These are phyloP conservation scores for Crematogaster levior DNA, from an alignment of 2,888 invertebrate species.

Conservation along the genomic window DNA sequence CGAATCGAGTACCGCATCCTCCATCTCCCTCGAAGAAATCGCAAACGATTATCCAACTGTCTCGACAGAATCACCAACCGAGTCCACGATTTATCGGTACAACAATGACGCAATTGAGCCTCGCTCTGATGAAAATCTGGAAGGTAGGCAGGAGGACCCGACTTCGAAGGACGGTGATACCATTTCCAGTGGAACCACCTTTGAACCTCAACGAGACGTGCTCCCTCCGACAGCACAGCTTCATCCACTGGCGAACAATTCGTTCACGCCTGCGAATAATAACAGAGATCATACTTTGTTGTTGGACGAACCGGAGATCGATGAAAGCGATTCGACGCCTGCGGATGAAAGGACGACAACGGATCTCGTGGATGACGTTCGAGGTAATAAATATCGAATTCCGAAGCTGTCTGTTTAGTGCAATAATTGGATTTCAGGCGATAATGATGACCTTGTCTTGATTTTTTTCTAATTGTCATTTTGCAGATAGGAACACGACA, in stretches of 20 bases:
- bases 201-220: background rate
- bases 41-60: background rate
- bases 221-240: too few species aligned
- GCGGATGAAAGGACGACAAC: background rate
- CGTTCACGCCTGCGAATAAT: background rate
- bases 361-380: background rate
- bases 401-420: too few species aligned
- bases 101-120: background rate
- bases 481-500: background rate
- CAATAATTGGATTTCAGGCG: background rate
- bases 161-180: background rate
- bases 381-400: background rate
- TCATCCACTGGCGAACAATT: background rate
- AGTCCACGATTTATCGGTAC: background rate
- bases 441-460: background rate
- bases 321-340: background rate
- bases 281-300: background rate
- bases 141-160: background rate
- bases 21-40: background rate
- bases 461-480: background rate
- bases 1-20: background rate
- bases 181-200: background rate
- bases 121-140: background rate
- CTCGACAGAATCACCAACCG: background rate
- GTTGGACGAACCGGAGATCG: background rate